phyloP scores from a whole-genome alignment of 2,888 invertebrate genomes.

The Mesorhabditis spiculigera region DNA sequence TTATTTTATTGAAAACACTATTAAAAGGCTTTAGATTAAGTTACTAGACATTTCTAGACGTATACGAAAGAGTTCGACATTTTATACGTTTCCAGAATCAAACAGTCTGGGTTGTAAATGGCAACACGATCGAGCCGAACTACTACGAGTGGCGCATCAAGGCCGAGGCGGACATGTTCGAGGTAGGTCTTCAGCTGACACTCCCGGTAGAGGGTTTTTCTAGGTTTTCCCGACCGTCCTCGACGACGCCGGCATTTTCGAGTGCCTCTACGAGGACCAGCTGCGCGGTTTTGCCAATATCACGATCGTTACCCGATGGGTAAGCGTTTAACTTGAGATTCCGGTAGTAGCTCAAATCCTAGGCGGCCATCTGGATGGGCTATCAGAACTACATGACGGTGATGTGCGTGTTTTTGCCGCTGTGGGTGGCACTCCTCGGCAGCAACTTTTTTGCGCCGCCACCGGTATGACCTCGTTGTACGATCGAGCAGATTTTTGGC shows the following conservation, averaged over 20 bases:
- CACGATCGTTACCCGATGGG: background rate
- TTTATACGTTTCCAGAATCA: background rate
- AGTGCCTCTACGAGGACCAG: background rate
- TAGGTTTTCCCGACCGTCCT: conserved; percentile 2
- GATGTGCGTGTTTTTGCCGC: background rate
- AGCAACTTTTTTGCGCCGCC: background rate
- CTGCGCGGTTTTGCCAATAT: conserved; percentile 2
- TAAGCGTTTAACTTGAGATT: background rate
- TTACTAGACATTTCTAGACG: too few species aligned
- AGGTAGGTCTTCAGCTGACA: background rate
- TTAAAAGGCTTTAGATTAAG: too few species aligned
- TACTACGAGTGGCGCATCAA: background rate
- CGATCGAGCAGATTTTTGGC: background rate
- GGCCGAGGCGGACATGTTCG: background rate
- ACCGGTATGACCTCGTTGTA: background rate
- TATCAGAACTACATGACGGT: background rate
- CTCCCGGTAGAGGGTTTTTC: background rate
- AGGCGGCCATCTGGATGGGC: background rate
- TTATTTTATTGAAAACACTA: too few species aligned
- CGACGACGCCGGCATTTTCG: background rate
- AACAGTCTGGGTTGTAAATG: background rate
- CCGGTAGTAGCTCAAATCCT: background rate
- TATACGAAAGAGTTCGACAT: too few species aligned
- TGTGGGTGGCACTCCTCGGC: background rate
- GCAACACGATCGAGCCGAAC: background rate